Evolutionary conservation across 2,888 invertebrate species (phyloP).

Genomic region (Platynereis dumerilii): DNA sequence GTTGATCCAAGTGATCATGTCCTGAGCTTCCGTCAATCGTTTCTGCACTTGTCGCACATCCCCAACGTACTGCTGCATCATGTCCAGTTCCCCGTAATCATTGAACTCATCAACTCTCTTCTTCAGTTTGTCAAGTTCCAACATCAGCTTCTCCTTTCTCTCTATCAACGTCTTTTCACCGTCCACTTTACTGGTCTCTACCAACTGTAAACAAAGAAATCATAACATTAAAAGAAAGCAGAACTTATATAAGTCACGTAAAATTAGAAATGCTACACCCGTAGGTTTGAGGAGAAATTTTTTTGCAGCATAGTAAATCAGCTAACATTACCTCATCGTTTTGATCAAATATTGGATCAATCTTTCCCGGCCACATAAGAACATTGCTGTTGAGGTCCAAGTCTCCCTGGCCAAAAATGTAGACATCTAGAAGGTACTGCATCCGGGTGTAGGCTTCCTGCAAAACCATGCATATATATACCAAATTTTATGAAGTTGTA

Average conservation of each 20-base stretch:
- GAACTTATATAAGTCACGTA: no score
- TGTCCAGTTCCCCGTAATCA: slow-evolving; percentile 80
- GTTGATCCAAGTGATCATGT: slow-evolving; percentile 84
- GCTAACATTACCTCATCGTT: slow-evolving; percentile 72
- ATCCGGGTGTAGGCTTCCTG: slow-evolving; percentile 57
- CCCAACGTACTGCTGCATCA: slow-evolving; percentile 78
- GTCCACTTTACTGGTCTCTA: slow-evolving; percentile 81
- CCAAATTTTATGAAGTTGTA: no score
- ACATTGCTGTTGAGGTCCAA: slow-evolving; percentile 81
- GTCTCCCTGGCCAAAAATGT: slow-evolving; percentile 76
- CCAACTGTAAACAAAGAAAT: slow-evolving; percentile 64
- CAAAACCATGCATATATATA: no score
- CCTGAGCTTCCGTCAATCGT: slow-evolving; percentile 77
- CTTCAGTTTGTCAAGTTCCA: slow-evolving; percentile 75
- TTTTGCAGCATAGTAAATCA: no score
- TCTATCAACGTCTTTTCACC: slow-evolving; percentile 81
- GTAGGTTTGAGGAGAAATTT: no score
- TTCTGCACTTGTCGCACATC: slow-evolving; percentile 79
- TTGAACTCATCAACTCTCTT: slow-evolving; percentile 80
- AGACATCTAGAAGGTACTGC: slow-evolving; percentile 75
- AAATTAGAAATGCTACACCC: no score
- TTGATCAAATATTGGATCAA: slow-evolving; percentile 81
- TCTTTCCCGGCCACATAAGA: slow-evolving; percentile 82
- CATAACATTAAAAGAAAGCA: no score
- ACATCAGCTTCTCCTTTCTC: slow-evolving; percentile 75